These are phyloP conservation scores for Aphodius sticticus DNA, from an alignment of 2,888 invertebrate species.

Conservation along the genomic window DNA sequence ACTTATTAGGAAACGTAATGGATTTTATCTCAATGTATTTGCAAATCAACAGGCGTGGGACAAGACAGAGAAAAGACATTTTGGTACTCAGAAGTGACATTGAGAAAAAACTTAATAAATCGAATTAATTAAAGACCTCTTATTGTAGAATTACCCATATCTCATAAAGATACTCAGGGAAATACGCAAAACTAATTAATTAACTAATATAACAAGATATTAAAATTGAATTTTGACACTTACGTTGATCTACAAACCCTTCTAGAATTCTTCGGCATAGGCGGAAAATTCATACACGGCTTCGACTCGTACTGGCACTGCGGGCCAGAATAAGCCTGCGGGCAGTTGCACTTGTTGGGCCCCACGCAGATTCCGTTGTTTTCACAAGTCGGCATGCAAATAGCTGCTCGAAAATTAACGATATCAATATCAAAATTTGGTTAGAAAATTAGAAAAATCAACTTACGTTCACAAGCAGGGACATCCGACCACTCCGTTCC, in stretches of 20 bases:
- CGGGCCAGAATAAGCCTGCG: slow-evolving; percentile 74
- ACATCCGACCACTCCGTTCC: slow-evolving; percentile 60
- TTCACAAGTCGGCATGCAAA: slow-evolving; percentile 77
- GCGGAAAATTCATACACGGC: slow-evolving; percentile 73
- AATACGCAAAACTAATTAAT: no score
- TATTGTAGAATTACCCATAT: no score
- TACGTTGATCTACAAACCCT: slow-evolving; percentile 72
- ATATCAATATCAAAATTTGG: neutral
- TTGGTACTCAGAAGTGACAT: no score
- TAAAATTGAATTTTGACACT: slow-evolving; percentile 49
- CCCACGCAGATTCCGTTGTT: slow-evolving; percentile 83
- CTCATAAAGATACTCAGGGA: no score
- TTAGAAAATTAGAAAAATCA: neutral
- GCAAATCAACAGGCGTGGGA: no score
- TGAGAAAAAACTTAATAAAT: no score
- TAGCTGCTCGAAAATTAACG: slow-evolving; percentile 63
- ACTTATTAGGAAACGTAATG: no score
- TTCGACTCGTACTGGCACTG: slow-evolving; percentile 79
- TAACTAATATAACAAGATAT: no score
- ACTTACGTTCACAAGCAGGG: slow-evolving; percentile 71
- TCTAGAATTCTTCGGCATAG: slow-evolving; percentile 71
- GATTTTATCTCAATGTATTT: no score
- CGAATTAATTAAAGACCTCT: no score
- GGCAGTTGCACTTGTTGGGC: slow-evolving; percentile 80
- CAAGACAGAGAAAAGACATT: no score